Evolutionary conservation across 2,113 vertebrate species (phyloP), one percentile per base, ranked within the genome.

Genomic region (Lanius ludovicianus): DNA sequence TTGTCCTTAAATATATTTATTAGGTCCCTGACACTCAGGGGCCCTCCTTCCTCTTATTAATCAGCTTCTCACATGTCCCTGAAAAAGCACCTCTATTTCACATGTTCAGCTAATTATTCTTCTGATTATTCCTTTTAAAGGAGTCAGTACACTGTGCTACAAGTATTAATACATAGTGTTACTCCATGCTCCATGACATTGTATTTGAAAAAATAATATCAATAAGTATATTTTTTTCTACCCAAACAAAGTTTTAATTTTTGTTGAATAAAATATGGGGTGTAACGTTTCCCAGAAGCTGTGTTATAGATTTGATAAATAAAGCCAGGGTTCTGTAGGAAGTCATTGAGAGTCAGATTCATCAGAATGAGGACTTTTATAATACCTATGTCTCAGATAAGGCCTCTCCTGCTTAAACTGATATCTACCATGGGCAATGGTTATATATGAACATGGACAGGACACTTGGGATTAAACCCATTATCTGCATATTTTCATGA

Each of bases 1-100:
- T 97, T 97, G 92, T 93, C 65, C 86, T 90, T 95, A 92, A 96
- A 82, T 64, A 71, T 78, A 68, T 94, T 90, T 97, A 93, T 96
- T 87, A 93, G 67, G 75, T 95, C 77, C 67, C 85, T 91, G 88
- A 86, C 73, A 95, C 64, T 78, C 49, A 68, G 80, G 57, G 83
- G 73, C 41, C 64, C 25, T 90, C 52, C 52, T 70, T 83, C 47
- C 39, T 63, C 56, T 86, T 78, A 89, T 82, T 93, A 79, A 94
- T 90, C 89, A 87, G 55, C 52, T 81, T 96, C 50, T 93, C 67
- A 12, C 15, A 20, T 53, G 73, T 87, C 84, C 21, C 81, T 85
- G 69, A 60, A 87, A 50, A 92, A 80, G 69, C 44, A 68, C 75
- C 89, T 95, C 62, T 24, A 37, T 85, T 90, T 94, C 92, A 84